phyloP scores from a whole-genome alignment of 2,113 vertebrate genomes.

The Gadus chalcogrammus region DNA sequence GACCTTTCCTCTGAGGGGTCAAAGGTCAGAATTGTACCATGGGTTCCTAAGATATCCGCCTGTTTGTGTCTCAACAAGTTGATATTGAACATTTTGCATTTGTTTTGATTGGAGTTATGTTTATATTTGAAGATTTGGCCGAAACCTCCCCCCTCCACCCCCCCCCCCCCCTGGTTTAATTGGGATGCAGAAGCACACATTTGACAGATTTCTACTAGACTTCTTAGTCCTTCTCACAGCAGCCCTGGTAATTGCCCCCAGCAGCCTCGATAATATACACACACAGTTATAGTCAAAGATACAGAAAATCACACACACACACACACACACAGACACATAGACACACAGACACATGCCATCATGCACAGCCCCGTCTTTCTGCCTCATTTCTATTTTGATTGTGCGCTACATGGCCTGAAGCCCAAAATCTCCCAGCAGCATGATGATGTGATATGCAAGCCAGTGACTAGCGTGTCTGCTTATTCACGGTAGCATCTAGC shows the following conservation, averaged over 20 bases:
- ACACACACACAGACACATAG: too few relatives aligned
- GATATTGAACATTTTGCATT: too few relatives aligned
- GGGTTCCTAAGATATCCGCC: too few relatives aligned
- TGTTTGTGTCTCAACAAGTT: too few relatives aligned
- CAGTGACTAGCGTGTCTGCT: not conserved
- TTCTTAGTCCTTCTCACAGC: slow-evolving; percentile 42
- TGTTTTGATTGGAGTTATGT: too few relatives aligned
- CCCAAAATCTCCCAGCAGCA: slow-evolving; percentile 17
- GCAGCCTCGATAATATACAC: slow-evolving; percentile 58
- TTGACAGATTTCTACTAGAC: slow-evolving; percentile 57
- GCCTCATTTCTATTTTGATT: slow-evolving; percentile 72
- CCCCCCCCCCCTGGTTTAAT: slow-evolving; percentile 37
- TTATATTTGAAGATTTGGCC: too few relatives aligned
- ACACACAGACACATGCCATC: slow-evolving; percentile 32
- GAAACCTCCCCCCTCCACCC: not conserved
- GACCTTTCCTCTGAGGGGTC: too few relatives aligned
- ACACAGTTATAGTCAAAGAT: too few relatives aligned
- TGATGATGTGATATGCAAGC: not conserved
- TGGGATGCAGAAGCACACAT: slow-evolving; percentile 50
- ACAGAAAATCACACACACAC: too few relatives aligned
- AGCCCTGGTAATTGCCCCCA: slow-evolving; percentile 49
- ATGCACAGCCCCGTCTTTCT: slow-evolving; percentile 30
- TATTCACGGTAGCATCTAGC: slow-evolving; percentile 15
- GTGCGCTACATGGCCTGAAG: slow-evolving; percentile 38
- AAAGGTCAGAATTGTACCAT: too few relatives aligned